Conservation (phyloP, 2,113 vertebrate species). For the Mesitornis unicolor region DNA sequence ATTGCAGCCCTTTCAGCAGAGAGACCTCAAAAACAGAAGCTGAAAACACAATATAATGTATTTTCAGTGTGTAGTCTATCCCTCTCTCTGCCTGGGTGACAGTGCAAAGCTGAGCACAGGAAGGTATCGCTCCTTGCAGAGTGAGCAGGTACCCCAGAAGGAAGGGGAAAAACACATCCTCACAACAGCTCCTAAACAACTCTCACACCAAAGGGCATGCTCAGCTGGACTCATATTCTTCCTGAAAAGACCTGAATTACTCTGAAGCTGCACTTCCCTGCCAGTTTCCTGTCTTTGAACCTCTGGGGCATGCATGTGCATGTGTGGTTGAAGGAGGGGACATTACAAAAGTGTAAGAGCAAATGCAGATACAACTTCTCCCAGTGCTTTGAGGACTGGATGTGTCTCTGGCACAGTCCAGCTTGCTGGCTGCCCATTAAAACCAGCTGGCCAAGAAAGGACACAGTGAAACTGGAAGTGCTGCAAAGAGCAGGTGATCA, state of each 20-base stretch:
- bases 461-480: background rate
- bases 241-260: background rate
- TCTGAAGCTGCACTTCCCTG: background rate
- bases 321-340: background rate
- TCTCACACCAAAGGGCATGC: background rate
- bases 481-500: background rate
- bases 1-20: background rate
- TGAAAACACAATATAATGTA: background rate
- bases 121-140: background rate
- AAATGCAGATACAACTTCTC: background rate
- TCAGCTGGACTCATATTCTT: background rate
- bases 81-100: background rate
- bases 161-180: background rate
- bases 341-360: rapidly evolving
- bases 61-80: background rate
- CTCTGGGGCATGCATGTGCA: rapidly evolving
- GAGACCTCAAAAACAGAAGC: background rate
- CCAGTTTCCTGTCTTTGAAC: no score
- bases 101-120: rapidly evolving
- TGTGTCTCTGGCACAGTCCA: background rate
- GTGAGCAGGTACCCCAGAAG: background rate
- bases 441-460: background rate
- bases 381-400: background rate
- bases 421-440: background rate
- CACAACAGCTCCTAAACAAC: background rate